Evolutionary conservation across 1,140 invertebrate species (phyloP), one percentile per base, ranked within the genome.

Genomic region (Diuraphis noxia): DNA sequence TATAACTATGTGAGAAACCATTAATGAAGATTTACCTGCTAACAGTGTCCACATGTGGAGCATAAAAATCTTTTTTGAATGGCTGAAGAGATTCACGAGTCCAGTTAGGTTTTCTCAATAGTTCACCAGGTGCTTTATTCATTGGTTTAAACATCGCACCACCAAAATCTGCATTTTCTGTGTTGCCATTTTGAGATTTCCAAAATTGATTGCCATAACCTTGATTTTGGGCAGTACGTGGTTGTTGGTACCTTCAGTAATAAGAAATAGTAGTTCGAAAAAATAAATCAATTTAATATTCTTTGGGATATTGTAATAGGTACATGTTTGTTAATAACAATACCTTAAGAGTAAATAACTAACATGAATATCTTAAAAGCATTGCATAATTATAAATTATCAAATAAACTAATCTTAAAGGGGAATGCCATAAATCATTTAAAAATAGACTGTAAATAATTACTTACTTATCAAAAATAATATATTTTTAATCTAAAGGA

Each of bases 1-100:
- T 63, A 72, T n/a, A 88, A 41, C 7, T 82, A 82, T 94, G n/a
- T 0, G n/a, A n/a, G 23, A 34, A 52, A 34, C 13, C 17, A 40
- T 9, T 3, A 56, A 77, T 34, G n/a, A 46, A 77, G n/a, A 88
- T 8, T 82, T 19, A 91, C 92, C 97, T 95, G 81, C 95, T 95
- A 63, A 96, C 93, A 23, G 97, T 96, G 94, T 96, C 96, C 19
- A 95, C 95, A 94, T 98, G 97, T 85, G 98, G 97, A 92, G 96
- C 95, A 93, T 99, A 99, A 93, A 99, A 98, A 94, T 99, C 96
- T 94, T 99, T 99, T 92, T 96, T 95, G 93, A 99, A 98, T 34
- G 96, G 96, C 92, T 96, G 95, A 36, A 99, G 94, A 92, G 94
- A 93, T 38, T 94, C 94, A 92, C 96, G 93, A 92, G 98, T 97